Conservation (phyloP, 2,888 invertebrate genomes). For the Cylindroiulus punctatus region DNA sequence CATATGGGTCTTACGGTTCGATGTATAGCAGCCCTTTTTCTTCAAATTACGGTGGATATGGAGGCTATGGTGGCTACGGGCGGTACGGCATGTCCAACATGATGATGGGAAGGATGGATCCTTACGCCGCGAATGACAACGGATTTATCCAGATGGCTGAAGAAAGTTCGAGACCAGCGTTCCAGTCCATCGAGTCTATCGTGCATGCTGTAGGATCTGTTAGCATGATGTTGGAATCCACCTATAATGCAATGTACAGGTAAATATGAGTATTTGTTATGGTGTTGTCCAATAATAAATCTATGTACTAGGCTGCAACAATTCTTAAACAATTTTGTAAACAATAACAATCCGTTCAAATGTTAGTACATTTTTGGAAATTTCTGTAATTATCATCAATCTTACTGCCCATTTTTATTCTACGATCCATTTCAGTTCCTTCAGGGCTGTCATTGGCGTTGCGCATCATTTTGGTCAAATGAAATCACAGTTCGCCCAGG, state of each 20-base stretch:
- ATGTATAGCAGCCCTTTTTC: conserved; percentile 52
- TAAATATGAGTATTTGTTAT: neutral
- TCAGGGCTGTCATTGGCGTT: conserved; percentile 92
- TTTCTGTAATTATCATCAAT: neutral
- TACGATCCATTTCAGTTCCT: conserved; percentile 75
- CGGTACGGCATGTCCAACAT: conserved; percentile 58
- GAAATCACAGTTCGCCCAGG: conserved; percentile 82
- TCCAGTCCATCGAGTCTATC: conserved; percentile 92
- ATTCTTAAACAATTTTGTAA: conserved; percentile 8
- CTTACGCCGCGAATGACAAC: conserved; percentile 57
- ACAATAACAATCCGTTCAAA: neutral
- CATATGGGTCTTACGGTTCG: conserved; percentile 45
- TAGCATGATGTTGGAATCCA: conserved; percentile 96
- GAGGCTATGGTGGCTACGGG: conserved; percentile 62
- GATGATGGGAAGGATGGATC: conserved; percentile 55
- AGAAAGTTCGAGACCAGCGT: conserved; percentile 90
- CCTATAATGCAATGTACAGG: conserved; percentile 88
- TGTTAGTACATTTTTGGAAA: neutral
- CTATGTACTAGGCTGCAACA: too few species aligned
- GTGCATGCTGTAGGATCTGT: conserved; percentile 92
- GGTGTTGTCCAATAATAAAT: too few species aligned
- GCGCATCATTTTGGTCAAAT: conserved; percentile 93
- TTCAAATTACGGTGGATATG: conserved; percentile 58
- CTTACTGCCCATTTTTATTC: neutral
- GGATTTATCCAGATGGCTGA: conserved; percentile 86